Evolutionary conservation across 2,888 invertebrate species (phyloP), one percentile per base, ranked within the genome.

Genomic region (Himalopsyche japonica): DNA sequence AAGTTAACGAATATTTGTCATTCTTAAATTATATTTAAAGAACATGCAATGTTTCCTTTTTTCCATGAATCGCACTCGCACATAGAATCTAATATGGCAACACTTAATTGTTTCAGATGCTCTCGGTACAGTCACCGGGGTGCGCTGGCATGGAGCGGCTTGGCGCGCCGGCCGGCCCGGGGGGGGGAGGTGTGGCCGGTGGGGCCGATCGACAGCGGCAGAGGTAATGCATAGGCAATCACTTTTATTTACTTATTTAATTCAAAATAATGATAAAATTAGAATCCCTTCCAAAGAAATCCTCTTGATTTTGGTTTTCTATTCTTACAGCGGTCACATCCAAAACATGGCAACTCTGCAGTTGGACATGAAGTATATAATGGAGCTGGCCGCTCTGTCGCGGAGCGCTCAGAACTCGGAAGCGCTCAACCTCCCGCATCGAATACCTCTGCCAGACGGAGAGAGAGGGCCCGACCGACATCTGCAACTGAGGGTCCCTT

Each of bases 141-240:
- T 94, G 93, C 93, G 94, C 94, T 93, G 94, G 94, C 92, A 94
- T 94, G 94, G 94, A 94, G 93, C 93, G 94, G 93, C 93, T 94
- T 91, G 92, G 92, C 90, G 92, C 92, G 91, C 91, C 91, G 90
- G 92, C 91, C 91, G 93, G 93, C 90, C 92, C 92, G 92, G 94
- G 93, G 92, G 93, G 91, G 89, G 92, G 92, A 91, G 94, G 93
- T 91, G 93, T 91, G 89, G 92, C 92, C 90, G 93, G 93, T 91
- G 92, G 92, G 80, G 80, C 82, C 91, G 90, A 89, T 89, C 91
- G 88, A 89, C 91, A 88, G 91, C 34, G 77, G 5, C 77, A 77
- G 77, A 90, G 89, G 47, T 77, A 43, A 70, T 15, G n/a, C 3
- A 27, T 70, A 32, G 3, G 10, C 10, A 12, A 78, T 32, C 18